Evolutionary conservation across 2,113 vertebrate species (phyloP).

Genomic region (Toxotes jaculatrix): DNA sequence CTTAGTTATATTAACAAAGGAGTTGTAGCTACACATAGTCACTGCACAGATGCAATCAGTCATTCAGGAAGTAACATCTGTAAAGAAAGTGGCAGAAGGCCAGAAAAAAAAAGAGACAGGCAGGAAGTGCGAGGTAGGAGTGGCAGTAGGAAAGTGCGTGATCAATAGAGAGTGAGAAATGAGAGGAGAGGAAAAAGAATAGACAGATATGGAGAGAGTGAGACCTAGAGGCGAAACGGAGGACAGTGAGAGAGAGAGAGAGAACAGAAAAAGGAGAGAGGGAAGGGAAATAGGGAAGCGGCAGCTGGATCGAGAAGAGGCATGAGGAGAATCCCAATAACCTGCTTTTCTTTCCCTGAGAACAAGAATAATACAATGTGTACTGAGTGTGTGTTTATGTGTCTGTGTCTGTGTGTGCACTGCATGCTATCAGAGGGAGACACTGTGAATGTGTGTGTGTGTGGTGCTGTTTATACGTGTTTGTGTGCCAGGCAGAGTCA

Average conservation of each 20-base stretch:
- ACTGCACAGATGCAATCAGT: slow-evolving; percentile 18
- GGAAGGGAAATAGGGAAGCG: slow-evolving; percentile 54
- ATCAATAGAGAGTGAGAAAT: slow-evolving; percentile 40
- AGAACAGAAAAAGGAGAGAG: slow-evolving; percentile 37
- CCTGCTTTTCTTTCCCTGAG: slow-evolving; percentile 60
- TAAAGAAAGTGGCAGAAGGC: slow-evolving; percentile 11
- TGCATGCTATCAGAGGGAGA: slow-evolving; percentile 23
- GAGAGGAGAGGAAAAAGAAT: slow-evolving; percentile 2
- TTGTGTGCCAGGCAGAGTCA: slow-evolving; percentile 6
- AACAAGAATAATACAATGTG: slow-evolving; percentile 62
- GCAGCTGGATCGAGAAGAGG: slow-evolving; percentile 62
- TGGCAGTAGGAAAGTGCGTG: not conserved
- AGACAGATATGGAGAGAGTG: slow-evolving; percentile 16
- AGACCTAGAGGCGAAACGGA: slow-evolving; percentile 31
- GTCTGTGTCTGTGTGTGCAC: slow-evolving; percentile 2
- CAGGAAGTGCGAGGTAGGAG: not conserved
- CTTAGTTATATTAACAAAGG: slow-evolving; percentile 18
- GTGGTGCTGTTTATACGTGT: not conserved
- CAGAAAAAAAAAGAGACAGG: not conserved
- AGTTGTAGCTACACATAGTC: not conserved
- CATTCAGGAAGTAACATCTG: slow-evolving; percentile 28
- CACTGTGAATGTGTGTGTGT: slow-evolving; percentile 2
- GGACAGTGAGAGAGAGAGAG: slow-evolving; percentile 7
- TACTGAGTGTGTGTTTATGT: slow-evolving; percentile 22
- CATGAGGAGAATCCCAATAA: slow-evolving; percentile 77